Evolutionary conservation across 2,888 invertebrate genomes (phyloP).

Genomic region (Drosophila macrospina): DNA sequence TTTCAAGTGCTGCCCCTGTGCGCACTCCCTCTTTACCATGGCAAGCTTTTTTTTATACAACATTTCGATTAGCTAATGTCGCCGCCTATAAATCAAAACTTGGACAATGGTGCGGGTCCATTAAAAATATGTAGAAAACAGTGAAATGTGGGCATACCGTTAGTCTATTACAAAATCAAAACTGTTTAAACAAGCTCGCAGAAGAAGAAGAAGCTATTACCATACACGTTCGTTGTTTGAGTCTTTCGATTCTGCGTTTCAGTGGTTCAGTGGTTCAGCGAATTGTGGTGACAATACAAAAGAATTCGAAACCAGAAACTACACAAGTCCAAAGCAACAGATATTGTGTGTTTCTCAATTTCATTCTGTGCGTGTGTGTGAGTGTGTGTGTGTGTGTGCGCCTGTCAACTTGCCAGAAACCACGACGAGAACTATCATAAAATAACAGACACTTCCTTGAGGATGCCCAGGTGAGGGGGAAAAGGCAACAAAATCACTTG

Average conservation of each 20-base stretch:
- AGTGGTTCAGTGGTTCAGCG: too few species aligned
- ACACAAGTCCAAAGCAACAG: neutral
- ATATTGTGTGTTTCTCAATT: neutral
- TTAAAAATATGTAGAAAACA: conserved; percentile 46
- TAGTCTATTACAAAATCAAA: conserved; percentile 64
- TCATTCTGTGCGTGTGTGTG: neutral
- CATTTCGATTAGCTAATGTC: conserved; percentile 73
- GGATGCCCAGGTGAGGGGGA: conserved; percentile 17
- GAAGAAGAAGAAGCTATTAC: conserved; percentile 44
- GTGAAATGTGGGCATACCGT: conserved; percentile 61
- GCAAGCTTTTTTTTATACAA: conserved; percentile 42
- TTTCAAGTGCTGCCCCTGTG: conserved; percentile 46
- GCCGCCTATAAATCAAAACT: conserved; percentile 65
- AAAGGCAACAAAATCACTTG: conserved; percentile 60
- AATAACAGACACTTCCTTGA: conserved; percentile 36
- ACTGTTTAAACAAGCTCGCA: conserved; percentile 31
- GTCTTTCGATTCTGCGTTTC: conserved; percentile 62
- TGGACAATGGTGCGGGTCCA: conserved; percentile 52
- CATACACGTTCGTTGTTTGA: conserved; percentile 61
- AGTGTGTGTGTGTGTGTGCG: conserved; percentile 13
- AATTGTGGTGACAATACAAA: conserved; percentile 36
- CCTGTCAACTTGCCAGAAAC: conserved; percentile 26
- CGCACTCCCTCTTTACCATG: conserved; percentile 1
- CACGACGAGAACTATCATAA: conserved; percentile 28
- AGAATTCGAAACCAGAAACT: conserved; percentile 20